Conservation (phyloP, 2,797 vertebrate genomes). For the Halcyon chelicuti region DNA sequence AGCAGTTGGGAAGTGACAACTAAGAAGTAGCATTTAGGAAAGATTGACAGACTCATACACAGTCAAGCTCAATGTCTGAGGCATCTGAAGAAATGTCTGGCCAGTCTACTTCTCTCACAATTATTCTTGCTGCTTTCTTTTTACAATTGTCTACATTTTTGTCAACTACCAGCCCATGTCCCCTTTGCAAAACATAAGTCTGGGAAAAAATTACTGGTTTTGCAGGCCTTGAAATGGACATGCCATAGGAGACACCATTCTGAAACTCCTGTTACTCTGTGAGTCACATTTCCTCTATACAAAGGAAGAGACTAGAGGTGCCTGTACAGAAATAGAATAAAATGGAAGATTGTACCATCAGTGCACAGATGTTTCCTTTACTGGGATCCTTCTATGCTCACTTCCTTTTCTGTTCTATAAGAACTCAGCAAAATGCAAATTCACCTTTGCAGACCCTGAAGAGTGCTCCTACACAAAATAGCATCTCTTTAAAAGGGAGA, state of each 20-base stretch:
- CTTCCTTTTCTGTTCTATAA: not conserved
- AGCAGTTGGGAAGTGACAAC: not conserved
- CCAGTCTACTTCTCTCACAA: not conserved
- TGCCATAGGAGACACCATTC: not conserved
- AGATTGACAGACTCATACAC: rapidly evolving
- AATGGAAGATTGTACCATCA: not conserved
- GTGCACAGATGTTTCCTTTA: not conserved
- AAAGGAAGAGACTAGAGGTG: not conserved
- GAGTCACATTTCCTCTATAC: not conserved
- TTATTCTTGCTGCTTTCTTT: not conserved
- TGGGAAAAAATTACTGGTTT: not conserved
- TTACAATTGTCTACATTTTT: not conserved
- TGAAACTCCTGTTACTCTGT: not conserved
- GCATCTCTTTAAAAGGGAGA: not conserved
- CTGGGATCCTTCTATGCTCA: not conserved
- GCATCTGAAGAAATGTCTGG: not conserved
- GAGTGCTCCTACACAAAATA: not conserved
- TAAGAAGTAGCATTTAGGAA: not conserved
- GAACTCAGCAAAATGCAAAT: not conserved
- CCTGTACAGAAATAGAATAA: not conserved
- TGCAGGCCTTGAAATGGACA: not conserved
- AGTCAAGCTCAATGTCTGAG: not conserved
- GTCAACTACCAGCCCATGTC: not conserved
- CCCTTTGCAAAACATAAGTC: not conserved
- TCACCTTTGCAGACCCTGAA: not conserved